phyloP scores from a whole-genome alignment of 2,113 vertebrate genomes.

The Oryzias woworae region DNA sequence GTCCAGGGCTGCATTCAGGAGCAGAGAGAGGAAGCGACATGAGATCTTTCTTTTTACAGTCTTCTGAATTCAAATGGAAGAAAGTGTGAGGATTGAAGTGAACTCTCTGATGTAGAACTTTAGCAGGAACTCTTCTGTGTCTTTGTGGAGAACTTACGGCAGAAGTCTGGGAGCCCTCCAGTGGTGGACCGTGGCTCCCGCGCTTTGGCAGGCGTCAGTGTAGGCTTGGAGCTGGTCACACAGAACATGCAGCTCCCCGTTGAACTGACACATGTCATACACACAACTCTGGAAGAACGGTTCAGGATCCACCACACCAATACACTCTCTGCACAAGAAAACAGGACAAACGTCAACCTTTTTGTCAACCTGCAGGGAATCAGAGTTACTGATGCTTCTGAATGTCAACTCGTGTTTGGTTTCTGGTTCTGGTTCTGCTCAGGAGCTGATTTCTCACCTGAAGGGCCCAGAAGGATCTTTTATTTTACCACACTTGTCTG shows the following conservation, averaged over 20 bases:
- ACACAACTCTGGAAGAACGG: constrained; percentile 80
- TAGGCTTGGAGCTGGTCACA: constrained; percentile 82
- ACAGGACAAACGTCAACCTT: neutral
- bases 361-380: too few relatives aligned
- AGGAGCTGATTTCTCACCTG: constrained; percentile 64
- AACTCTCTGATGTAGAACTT: neutral
- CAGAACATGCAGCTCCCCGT: constrained; percentile 68
- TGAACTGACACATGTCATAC: constrained; percentile 81
- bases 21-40: neutral
- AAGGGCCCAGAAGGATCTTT: constrained; percentile 70
- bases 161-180: constrained; percentile 82
- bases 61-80: too few relatives aligned
- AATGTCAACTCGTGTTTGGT: too few relatives aligned
- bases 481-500: constrained; percentile 78
- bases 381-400: too few relatives aligned
- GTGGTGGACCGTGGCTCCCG: constrained; percentile 72
- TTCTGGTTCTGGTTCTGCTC: too few relatives aligned
- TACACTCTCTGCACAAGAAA: constrained; percentile 71
- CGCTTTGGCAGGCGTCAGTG: constrained; percentile 76
- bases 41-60: too few relatives aligned
- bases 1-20: constrained; percentile 53
- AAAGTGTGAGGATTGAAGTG: too few relatives aligned
- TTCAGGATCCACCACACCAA: constrained; percentile 67
- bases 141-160: constrained; percentile 70
- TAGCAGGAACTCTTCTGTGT: neutral